Percentiles rank a stretch among this genome's conserved stretches.
phyloP scores from a whole-genome alignment of 2,113 vertebrate species.

The Charina bottae region DNA sequence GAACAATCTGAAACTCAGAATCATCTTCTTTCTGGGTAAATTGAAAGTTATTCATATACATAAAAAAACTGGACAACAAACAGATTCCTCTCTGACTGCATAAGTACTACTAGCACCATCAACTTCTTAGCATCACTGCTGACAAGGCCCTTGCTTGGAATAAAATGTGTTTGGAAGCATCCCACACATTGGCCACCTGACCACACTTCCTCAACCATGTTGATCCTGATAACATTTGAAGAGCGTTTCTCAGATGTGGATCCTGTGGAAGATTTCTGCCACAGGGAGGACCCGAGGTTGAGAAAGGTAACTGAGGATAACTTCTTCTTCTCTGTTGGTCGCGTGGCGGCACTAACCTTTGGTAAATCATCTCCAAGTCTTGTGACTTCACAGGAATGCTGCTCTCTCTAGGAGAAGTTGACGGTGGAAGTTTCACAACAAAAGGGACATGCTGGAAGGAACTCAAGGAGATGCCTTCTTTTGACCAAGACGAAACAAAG shows the following conservation, averaged over 20 bases:
- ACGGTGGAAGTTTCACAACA: conserved; percentile 64
- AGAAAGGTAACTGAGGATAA: conserved; percentile 41
- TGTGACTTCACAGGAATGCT: conserved; percentile 59
- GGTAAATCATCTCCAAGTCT: conserved; percentile 25
- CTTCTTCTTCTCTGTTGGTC: background rate
- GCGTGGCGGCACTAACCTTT: conserved; percentile 39
- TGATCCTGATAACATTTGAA: background rate
- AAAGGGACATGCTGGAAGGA: conserved; percentile 51
- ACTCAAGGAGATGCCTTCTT: conserved; percentile 35
- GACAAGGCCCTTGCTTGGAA: background rate
- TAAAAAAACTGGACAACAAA: background rate
- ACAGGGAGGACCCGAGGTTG: conserved; percentile 36
- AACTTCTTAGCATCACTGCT: conserved; percentile 11
- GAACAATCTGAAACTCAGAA: background rate
- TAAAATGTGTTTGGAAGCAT: conserved; percentile 31
- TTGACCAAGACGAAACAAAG: background rate
- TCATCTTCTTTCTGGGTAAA: background rate
- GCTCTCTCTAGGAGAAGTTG: conserved; percentile 45
- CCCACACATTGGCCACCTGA: conserved; percentile 12
- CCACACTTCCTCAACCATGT: conserved; percentile 8
- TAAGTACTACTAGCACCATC: background rate
- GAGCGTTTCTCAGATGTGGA: conserved; percentile 15
- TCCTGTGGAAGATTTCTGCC: conserved; percentile 15
- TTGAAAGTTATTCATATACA: background rate
- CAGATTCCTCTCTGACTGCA: background rate